Evolutionary conservation across 2,888 invertebrate genomes (phyloP).

Genomic region (Melanargia galathea): DNA sequence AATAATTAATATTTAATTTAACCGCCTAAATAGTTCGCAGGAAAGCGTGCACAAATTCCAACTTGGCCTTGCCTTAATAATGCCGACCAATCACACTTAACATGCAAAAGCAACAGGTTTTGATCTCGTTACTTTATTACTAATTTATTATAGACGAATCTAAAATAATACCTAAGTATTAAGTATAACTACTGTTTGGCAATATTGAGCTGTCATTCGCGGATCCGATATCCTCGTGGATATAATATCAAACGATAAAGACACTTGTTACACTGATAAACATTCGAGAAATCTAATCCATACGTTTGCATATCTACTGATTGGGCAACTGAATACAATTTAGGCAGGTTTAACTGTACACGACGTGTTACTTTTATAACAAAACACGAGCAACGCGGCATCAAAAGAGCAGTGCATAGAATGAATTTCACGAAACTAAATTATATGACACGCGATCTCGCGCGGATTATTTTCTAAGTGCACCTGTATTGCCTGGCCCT

Average conservation of each 20-base stretch:
- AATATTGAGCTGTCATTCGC: constrained; percentile 25
- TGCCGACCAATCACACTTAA: constrained; percentile 13
- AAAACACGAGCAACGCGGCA: not conserved
- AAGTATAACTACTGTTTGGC: constrained; percentile 21
- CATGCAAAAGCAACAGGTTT: constrained; percentile 23
- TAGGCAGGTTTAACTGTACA: not conserved
- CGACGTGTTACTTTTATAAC: not conserved
- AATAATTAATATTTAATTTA: constrained; percentile 1
- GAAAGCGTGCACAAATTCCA: constrained; percentile 15
- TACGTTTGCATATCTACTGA: constrained; percentile 29
- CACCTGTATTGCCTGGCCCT: constrained; percentile 79
- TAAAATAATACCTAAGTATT: not conserved
- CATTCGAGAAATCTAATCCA: constrained; percentile 14
- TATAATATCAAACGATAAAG: constrained; percentile 32
- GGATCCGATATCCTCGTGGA: constrained; percentile 16
- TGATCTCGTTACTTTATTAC: not conserved
- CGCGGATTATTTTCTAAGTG: constrained; percentile 42
- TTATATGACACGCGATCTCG: constrained; percentile 45
- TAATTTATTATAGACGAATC: not conserved
- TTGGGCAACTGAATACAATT: constrained; percentile 1
- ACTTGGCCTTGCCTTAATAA: constrained; percentile 17
- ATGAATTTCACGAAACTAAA: constrained; percentile 42
- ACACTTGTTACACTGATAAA: constrained; percentile 47
- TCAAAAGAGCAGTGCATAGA: constrained; percentile 29
- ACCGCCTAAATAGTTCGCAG: not conserved